Percentiles rank a stretch among this genome's conserved stretches.
Conservation (phyloP, 2,797 vertebrate genomes). For the Gallirallus australis region DNA sequence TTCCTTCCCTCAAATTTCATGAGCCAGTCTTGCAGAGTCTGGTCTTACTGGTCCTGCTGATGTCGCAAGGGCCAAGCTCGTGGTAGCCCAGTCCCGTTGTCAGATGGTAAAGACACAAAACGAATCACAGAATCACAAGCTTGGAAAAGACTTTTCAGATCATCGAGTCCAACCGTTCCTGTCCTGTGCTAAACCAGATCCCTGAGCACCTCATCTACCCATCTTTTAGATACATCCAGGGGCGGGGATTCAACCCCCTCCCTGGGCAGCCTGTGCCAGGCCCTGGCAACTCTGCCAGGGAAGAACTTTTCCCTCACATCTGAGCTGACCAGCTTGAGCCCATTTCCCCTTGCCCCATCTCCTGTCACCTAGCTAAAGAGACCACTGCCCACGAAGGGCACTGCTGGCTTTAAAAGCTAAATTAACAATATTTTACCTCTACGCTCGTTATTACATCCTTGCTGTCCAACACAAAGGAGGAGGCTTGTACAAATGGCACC, state of each 20-base stretch:
- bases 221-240: too few relatives aligned
- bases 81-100: accelerated
- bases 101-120: neutral
- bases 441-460: accelerated
- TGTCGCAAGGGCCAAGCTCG: neutral
- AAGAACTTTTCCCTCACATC: too few relatives aligned
- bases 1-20: neutral
- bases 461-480: accelerated
- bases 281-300: too few relatives aligned
- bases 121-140: neutral
- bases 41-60: neutral
- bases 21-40: neutral
- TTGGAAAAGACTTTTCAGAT: too few relatives aligned
- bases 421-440: neutral
- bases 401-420: neutral
- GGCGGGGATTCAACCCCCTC: too few relatives aligned
- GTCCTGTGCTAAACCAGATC: too few relatives aligned
- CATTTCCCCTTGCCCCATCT: too few relatives aligned
- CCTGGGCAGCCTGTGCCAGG: too few relatives aligned
- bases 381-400: accelerated
- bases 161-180: too few relatives aligned
- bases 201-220: too few relatives aligned
- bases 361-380: too few relatives aligned
- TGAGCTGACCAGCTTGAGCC: too few relatives aligned
- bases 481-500: neutral